These are phyloP conservation scores for Cistogaster globosa DNA, from an alignment of 2,888 invertebrate genomes.

Conservation along the genomic window DNA sequence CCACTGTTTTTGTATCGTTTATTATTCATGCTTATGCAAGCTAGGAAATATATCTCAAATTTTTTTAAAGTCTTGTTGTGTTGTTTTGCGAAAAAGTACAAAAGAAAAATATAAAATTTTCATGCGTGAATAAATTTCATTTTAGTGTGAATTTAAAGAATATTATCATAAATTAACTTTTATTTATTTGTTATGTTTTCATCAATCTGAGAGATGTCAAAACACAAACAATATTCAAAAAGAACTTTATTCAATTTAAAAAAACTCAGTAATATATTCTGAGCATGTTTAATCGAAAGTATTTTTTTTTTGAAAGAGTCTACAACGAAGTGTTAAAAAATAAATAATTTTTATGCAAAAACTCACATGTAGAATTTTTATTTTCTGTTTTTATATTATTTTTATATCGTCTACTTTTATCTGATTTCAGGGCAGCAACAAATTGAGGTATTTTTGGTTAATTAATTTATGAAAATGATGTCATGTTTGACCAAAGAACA, in stretches of 20 bases:
- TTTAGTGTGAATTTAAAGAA: constrained; percentile 9
- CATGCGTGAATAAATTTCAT: constrained; percentile 49
- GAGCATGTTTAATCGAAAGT: neutral
- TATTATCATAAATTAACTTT: neutral
- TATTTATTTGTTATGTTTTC: neutral
- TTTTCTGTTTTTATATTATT: no score
- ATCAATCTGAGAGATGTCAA: neutral
- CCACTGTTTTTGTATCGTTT: no score
- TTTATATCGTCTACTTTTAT: no score
- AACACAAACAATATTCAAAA: neutral
- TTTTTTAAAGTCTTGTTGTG: constrained; percentile 33
- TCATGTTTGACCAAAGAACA: no score
- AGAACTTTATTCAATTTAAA: neutral
- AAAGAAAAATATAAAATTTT: neutral
- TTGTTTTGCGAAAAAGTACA: neutral
- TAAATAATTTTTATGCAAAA: no score
- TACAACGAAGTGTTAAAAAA: no score
- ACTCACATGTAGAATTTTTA: no score
- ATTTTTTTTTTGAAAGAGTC: neutral
- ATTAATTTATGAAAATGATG: no score
- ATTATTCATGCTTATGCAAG: constrained; percentile 29
- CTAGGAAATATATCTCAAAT: constrained; percentile 66
- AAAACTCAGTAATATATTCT: constrained; percentile 4
- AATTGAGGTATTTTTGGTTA: no score
- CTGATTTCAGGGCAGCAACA: no score